Evolutionary conservation across 2,888 invertebrate genomes (phyloP).

Genomic region (Meloe dianella): DNA sequence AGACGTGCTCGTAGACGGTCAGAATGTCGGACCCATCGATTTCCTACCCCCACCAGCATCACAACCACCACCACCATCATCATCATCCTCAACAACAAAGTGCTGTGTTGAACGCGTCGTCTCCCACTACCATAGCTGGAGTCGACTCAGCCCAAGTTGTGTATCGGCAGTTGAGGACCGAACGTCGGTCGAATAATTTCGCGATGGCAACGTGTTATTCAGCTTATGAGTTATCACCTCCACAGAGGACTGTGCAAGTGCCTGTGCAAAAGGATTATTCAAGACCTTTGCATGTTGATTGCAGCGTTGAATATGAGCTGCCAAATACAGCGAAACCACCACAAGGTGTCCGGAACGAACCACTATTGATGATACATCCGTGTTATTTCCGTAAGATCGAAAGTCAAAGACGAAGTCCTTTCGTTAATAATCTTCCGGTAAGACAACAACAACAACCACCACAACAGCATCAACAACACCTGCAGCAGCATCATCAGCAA

Average conservation of each 20-base stretch:
- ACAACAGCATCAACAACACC: background rate
- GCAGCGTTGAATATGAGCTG: slow-evolving; percentile 90
- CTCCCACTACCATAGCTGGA: slow-evolving; percentile 6
- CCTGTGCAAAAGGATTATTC: slow-evolving; percentile 78
- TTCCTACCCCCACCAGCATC: slow-evolving; percentile 59
- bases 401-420: slow-evolving; percentile 80
- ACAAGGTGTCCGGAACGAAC: slow-evolving; percentile 81
- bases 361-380: slow-evolving; percentile 88
- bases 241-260: slow-evolving; percentile 59
- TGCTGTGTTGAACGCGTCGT: slow-evolving; percentile 6
- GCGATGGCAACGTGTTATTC: slow-evolving; percentile 57
- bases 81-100: background rate
- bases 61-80: slow-evolving; percentile 18
- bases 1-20: slow-evolving; percentile 58
- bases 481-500: background rate
- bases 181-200: slow-evolving; percentile 48
- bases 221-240: slow-evolving; percentile 55
- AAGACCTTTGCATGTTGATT: slow-evolving; percentile 87
- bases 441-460: slow-evolving; percentile 41
- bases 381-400: slow-evolving; percentile 88
- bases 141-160: slow-evolving; percentile 10
- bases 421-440: slow-evolving; percentile 80
- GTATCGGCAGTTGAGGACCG: slow-evolving; percentile 53
- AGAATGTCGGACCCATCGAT: slow-evolving; percentile 59
- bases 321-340: slow-evolving; percentile 89